These are phyloP conservation scores for Isurus oxyrinchus DNA, from an alignment of 2,113 vertebrate species.

Conservation along the genomic window DNA sequence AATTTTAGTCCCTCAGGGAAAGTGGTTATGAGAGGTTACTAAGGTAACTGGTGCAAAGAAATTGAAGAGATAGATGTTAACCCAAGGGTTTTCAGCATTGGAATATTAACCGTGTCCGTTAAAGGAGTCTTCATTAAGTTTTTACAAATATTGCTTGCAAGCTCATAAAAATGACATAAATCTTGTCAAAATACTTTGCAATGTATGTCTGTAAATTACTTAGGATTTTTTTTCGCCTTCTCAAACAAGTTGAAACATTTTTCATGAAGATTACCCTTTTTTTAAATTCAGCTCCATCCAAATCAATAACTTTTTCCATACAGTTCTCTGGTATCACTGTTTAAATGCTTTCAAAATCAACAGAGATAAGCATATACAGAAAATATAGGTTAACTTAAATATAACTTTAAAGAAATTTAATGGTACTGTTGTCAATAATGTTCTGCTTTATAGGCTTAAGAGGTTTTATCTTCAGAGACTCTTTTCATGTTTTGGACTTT, in stretches of 20 bases:
- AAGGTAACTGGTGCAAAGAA: background rate
- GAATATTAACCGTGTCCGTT: background rate
- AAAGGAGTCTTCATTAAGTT: background rate
- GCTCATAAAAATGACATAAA: background rate
- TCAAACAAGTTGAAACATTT: background rate
- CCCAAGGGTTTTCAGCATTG: background rate
- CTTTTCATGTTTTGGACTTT: background rate
- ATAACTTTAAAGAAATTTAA: background rate
- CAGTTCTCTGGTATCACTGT: background rate
- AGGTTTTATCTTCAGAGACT: background rate
- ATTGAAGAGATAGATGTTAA: background rate
- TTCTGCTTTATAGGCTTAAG: background rate
- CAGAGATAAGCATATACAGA: background rate
- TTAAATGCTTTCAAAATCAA: background rate
- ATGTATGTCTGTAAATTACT: background rate
- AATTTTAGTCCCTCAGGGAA: background rate
- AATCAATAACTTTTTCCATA: background rate
- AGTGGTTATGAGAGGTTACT: background rate
- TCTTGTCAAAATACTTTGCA: background rate
- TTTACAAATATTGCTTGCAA: background rate
- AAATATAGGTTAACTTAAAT: background rate
- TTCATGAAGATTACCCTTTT: background rate
- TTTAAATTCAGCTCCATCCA: background rate
- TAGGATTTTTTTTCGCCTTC: background rate
- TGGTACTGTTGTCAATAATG: background rate